Conservation (phyloP, 2,888 invertebrate genomes). For the Dorcus hopei region DNA sequence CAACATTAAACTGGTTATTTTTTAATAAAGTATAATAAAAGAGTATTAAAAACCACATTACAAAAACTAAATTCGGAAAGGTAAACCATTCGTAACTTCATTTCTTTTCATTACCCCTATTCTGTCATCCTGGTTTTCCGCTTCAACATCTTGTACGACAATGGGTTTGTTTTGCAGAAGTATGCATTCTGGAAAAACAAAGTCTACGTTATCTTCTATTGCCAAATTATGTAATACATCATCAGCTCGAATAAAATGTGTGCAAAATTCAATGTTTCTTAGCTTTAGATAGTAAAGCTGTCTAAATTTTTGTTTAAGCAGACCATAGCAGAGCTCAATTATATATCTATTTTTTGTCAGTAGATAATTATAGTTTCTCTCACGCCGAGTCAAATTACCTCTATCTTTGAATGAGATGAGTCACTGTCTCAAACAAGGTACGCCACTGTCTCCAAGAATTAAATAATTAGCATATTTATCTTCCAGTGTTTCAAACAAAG, state of each 20-base stretch:
- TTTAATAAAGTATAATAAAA: too few species aligned
- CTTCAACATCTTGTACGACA: background rate
- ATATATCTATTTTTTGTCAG: constrained; percentile 9
- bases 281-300: constrained; percentile 17
- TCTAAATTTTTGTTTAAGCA: constrained; percentile 16
- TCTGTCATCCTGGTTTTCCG: background rate
- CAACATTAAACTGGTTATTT: too few species aligned
- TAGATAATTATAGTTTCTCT: constrained; percentile 12
- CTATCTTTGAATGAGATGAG: constrained; percentile 16
- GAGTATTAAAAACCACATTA: too few species aligned
- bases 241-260: constrained; percentile 3
- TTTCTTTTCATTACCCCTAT: background rate
- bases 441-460: constrained; percentile 18
- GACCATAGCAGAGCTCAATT: constrained; percentile 17
- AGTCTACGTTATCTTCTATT: too few species aligned
- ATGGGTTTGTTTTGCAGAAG: background rate
- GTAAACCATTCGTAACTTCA: background rate
- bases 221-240: too few species aligned
- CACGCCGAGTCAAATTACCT: constrained; percentile 14
- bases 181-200: background rate
- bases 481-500: background rate
- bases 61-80: background rate
- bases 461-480: background rate
- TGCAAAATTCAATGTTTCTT: background rate
- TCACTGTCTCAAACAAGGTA: constrained; percentile 8